Conservation (phyloP, 2,113 vertebrate genomes). For the Megalops atlanticus region DNA sequence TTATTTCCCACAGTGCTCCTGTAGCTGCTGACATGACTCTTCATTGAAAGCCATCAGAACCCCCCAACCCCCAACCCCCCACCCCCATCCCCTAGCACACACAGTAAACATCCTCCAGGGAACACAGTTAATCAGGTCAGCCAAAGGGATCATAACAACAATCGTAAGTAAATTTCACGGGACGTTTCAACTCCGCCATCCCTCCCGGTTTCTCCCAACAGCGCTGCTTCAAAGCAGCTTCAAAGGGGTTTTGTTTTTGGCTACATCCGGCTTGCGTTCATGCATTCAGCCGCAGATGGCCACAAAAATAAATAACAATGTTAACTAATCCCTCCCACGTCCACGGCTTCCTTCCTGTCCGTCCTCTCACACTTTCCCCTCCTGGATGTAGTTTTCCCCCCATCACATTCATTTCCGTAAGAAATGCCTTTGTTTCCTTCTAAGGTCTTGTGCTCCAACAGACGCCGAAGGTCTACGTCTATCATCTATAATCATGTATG, state of each 20-base stretch:
- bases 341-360: slow-evolving; percentile 32
- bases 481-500: no score
- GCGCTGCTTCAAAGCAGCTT: slow-evolving; percentile 49
- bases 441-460: no score
- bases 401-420: slow-evolving; percentile 36
- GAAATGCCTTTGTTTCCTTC: neutral
- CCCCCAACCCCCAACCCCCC: no score
- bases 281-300: slow-evolving; percentile 3
- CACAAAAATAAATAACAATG: slow-evolving; percentile 32
- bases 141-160: slow-evolving; percentile 38
- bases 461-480: no score
- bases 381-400: slow-evolving; percentile 16
- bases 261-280: slow-evolving; percentile 41
- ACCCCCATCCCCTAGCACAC: no score
- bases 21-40: no score
- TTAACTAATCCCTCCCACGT: slow-evolving; percentile 47
- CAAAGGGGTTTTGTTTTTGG: slow-evolving; percentile 20
- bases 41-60: no score
- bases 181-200: slow-evolving; percentile 29
- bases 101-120: neutral
- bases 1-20: no score
- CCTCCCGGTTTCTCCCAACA: slow-evolving; percentile 20
- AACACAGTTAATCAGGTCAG: slow-evolving; percentile 49
- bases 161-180: slow-evolving; percentile 38
- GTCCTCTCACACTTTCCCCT: slow-evolving; percentile 23